Percentiles rank a stretch among this genome's conserved stretches.
phyloP scores from a whole-genome alignment of 2,888 invertebrate genomes.

The Clunio marinus region DNA sequence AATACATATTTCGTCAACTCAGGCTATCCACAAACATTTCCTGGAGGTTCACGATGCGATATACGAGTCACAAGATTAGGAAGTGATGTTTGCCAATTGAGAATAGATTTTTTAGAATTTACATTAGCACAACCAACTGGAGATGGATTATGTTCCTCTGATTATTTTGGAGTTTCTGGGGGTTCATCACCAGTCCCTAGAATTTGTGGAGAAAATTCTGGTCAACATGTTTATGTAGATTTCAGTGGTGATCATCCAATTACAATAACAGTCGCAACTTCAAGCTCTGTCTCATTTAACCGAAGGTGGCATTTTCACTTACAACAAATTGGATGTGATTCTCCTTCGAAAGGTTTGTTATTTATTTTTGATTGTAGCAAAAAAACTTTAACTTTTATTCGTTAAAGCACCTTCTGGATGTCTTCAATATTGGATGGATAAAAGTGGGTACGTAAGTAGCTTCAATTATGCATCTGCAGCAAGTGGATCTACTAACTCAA shows the following conservation, averaged over 20 bases:
- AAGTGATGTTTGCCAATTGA: constrained; percentile 56
- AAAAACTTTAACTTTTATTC: background rate
- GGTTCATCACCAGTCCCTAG: constrained; percentile 62
- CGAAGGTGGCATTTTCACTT: constrained; percentile 73
- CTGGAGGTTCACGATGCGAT: constrained; percentile 56
- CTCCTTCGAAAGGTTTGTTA: constrained; percentile 62
- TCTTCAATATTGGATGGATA: constrained; percentile 66
- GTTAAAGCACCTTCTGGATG: constrained; percentile 71
- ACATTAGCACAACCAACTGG: constrained; percentile 68
- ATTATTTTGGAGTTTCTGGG: constrained; percentile 66
- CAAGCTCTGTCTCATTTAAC: constrained; percentile 56
- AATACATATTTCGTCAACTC: constrained; percentile 81
- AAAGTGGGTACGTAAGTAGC: constrained; percentile 62
- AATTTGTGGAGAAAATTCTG: constrained; percentile 77
- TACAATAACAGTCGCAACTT: constrained; percentile 63
- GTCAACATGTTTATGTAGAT: constrained; percentile 72
- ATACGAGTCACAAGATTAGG: background rate
- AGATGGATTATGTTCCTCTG: constrained; percentile 66
- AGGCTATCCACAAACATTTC: constrained; percentile 66
- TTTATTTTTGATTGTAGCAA: constrained; percentile 11
- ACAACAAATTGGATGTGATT: background rate
- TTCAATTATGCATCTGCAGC: constrained; percentile 70
- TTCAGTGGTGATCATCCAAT: constrained; percentile 67
- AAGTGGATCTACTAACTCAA: constrained; percentile 56
- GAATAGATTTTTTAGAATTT: constrained; percentile 72